phyloP scores from a whole-genome alignment of 2,888 invertebrate species.

The Harpalus rufipes region DNA sequence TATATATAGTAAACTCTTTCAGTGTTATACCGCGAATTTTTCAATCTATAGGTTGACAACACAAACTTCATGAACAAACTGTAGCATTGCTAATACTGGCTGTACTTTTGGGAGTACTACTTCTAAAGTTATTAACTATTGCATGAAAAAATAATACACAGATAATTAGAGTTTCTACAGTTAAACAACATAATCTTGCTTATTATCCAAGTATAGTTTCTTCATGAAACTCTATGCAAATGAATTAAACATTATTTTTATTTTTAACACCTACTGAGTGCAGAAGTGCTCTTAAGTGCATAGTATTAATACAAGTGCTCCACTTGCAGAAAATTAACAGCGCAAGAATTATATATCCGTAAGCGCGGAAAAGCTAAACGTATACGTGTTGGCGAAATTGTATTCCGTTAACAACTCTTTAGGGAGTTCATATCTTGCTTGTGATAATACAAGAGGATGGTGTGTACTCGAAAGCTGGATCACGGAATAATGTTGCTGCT shows the following conservation, averaged over 20 bases:
- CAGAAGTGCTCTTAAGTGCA: slow-evolving; percentile 50
- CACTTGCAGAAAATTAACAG: slow-evolving; percentile 40
- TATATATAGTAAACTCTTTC: too few relatives aligned
- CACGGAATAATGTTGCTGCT: slow-evolving; percentile 23
- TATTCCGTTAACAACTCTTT: slow-evolving; percentile 47
- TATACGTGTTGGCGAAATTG: slow-evolving; percentile 38
- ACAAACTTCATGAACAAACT: too few relatives aligned
- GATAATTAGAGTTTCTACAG: too few relatives aligned
- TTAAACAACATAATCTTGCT: too few relatives aligned
- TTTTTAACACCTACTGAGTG: slow-evolving; percentile 34
- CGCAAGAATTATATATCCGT: slow-evolving; percentile 59
- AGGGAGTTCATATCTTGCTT: slow-evolving; percentile 42
- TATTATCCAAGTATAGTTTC: not conserved
- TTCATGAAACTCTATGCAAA: slow-evolving; percentile 35
- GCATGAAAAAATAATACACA: too few relatives aligned
- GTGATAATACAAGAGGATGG: slow-evolving; percentile 37
- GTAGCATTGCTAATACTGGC: too few relatives aligned
- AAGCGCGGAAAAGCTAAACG: slow-evolving; percentile 28
- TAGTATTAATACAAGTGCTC: slow-evolving; percentile 40
- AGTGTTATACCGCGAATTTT: too few relatives aligned
- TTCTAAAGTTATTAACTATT: too few relatives aligned
- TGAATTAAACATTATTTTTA: slow-evolving; percentile 31
- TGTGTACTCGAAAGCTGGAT: slow-evolving; percentile 27
- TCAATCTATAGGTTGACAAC: too few relatives aligned
- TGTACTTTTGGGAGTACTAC: too few relatives aligned